These are phyloP conservation scores for Piscicola geometra DNA, from an alignment of 2,888 invertebrate genomes.

Conservation along the genomic window DNA sequence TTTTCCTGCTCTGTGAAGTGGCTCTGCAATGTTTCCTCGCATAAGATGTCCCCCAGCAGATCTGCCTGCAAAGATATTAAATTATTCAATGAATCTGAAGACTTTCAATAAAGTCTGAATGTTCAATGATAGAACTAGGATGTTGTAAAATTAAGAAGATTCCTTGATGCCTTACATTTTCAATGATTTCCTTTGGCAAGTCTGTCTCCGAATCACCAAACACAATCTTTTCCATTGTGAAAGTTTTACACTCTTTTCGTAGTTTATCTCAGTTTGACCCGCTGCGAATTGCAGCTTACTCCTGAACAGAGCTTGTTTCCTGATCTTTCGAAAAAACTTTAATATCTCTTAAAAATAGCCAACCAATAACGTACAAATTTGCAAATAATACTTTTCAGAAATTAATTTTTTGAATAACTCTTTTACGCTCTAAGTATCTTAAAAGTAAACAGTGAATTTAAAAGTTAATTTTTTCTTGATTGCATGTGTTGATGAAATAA, in stretches of 20 bases:
- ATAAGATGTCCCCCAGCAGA: not conserved
- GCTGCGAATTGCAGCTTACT: too few relatives aligned
- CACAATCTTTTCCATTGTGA: constrained; percentile 21
- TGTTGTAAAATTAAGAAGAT: too few relatives aligned
- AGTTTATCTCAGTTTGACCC: too few relatives aligned
- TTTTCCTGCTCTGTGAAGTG: constrained; percentile 19
- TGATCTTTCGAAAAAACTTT: too few relatives aligned
- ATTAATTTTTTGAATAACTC: too few relatives aligned
- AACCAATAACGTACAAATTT: too few relatives aligned
- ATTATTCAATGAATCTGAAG: too few relatives aligned
- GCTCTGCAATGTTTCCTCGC: constrained; percentile 23
- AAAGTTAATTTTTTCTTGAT: constrained; percentile 8
- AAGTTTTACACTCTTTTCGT: not conserved
- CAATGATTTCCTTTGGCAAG: constrained; percentile 15
- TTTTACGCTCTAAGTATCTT: constrained; percentile 12
- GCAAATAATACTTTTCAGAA: too few relatives aligned
- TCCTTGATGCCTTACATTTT: constrained; percentile 21
- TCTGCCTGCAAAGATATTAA: not conserved
- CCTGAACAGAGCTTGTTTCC: too few relatives aligned
- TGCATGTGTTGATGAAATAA: not conserved
- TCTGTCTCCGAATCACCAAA: constrained; percentile 4
- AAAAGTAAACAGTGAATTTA: not conserved
- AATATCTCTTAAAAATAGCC: too few relatives aligned
- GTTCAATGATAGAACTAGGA: too few relatives aligned
- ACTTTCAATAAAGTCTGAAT: too few relatives aligned